Evolutionary conservation across 1,140 invertebrate species (phyloP), one percentile per base, ranked within the genome.

Genomic region (Orius insidiosus): DNA sequence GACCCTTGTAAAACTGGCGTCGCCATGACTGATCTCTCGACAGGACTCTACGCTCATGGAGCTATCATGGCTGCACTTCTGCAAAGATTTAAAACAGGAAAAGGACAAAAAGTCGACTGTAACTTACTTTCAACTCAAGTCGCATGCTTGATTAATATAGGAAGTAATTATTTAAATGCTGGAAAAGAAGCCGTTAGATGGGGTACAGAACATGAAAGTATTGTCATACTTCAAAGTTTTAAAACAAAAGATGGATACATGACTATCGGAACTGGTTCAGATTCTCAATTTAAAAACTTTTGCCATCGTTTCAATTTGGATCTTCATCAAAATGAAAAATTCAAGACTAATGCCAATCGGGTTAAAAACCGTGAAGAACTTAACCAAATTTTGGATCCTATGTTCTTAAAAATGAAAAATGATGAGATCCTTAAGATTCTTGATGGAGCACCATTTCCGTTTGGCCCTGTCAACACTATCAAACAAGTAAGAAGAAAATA

Each of bases 221-320:
- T 98, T 53, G 92, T 97, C 0, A 93, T 93, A 0, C 97, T 97
- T 59, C 79, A 95, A 70, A 70, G 77, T 19, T 93, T 92, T 58
- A 63, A 68, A 56, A 89, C 86, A 0, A 72, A 71, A 57, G 76
- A 88, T 65, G 81, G 85, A 9, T 80, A 81, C 57, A 70, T 93
- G 13, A 84, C 88, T 1, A 66, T 95, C 15, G 87, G 88, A 3
- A 72, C 82, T 37, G 87, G 84, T 0, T 86, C 78, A 30, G 74
- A 88, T 64, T 55, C 62, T 1, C 85, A 90, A 59, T 94, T 87
- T 63, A 50, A 58, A 36, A 71, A 74, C 43, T 66, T 89, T 6
- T 78, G 83, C 56, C 60, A 71, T 53, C 61, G 66, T 45, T 63
- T 95, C 5, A 58, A 71, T 10, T 60, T 79, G 31, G 53, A 68